These are phyloP conservation scores for Gorilla gorilla DNA, from an alignment of 2,113 vertebrate species.

Conservation along the genomic window DNA sequence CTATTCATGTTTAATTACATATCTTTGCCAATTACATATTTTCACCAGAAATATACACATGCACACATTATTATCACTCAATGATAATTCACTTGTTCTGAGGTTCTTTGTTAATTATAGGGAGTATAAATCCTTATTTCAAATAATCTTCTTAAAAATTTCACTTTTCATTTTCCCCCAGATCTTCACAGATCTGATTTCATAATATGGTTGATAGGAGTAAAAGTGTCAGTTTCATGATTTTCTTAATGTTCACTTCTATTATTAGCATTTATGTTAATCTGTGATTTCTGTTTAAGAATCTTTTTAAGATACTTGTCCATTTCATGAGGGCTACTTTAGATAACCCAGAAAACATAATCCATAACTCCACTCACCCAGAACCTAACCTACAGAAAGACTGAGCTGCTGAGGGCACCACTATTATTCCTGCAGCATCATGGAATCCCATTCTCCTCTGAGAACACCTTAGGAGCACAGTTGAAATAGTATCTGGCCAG, in stretches of 20 bases:
- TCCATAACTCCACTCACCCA: neutral
- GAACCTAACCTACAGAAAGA: neutral
- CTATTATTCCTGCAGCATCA: neutral
- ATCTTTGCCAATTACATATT: neutral
- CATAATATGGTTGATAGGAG: neutral
- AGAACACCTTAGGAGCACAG: neutral
- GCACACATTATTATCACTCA: neutral
- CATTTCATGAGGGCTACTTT: neutral
- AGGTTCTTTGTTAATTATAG: neutral
- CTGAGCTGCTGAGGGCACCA: rapidly evolving
- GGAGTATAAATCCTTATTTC: neutral
- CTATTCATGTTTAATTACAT: neutral
- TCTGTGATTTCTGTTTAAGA: neutral
- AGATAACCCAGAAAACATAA: neutral
- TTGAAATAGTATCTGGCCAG: neutral
- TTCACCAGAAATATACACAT: neutral
- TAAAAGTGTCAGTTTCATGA: neutral
- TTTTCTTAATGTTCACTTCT: neutral
- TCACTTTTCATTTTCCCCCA: neutral
- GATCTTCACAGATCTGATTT: neutral
- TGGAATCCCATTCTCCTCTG: neutral
- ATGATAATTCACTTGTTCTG: neutral
- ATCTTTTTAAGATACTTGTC: neutral
- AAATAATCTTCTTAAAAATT: neutral
- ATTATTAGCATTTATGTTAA: neutral